Evolutionary conservation across 2,113 vertebrate species (phyloP), one percentile per base, ranked within the genome.

Genomic region (Myotis brandtii): DNA sequence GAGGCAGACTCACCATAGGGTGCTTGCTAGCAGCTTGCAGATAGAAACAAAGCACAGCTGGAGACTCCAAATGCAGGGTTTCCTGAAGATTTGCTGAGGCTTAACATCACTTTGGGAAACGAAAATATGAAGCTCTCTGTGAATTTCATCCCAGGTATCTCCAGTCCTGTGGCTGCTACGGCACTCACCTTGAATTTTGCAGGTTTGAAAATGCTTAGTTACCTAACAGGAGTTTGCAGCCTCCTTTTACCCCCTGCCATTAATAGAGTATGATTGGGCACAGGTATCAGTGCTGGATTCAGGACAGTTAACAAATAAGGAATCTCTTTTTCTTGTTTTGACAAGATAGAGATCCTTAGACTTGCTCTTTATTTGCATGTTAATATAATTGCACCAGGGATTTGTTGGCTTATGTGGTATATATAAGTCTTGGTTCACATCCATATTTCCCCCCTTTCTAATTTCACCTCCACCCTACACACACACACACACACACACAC

Each of bases 21-120:
- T 46, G 59, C 66, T 82, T 93, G 40, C 34, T 66, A 82, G 83
- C 40, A 72, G 32, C 79, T 89, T 77, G 73, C 32, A 94, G 66
- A 79, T 13, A 80, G 56, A 85, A 95, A 80, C 23, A 85, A 81
- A 64, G 27, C 56, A 76, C 59, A 93, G 90, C 32, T 82, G 81
- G 37, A 66, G 23, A 86, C n/a, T 64, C 43, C 66, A 72, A 93
- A 91, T 62, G 9, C 66, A 91, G 50, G 9, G 21, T 86, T 66
- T 40, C 59, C 69, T 56, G 69, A 92, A 82, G 46, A 89, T 48
- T 7, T 86, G 59, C 52, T 86, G 73, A 81, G 27, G 30, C 4
- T 86, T 85, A 85, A n/a, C 30, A 40, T 83, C 37, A 56, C 72
- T 56, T 72, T 16, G 10, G 56, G 66, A 48, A 88, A 16, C 30